Evolutionary conservation across 2,113 vertebrate genomes (phyloP), one percentile per base, ranked within the genome.

Genomic region (Montifringilla adamsi): DNA sequence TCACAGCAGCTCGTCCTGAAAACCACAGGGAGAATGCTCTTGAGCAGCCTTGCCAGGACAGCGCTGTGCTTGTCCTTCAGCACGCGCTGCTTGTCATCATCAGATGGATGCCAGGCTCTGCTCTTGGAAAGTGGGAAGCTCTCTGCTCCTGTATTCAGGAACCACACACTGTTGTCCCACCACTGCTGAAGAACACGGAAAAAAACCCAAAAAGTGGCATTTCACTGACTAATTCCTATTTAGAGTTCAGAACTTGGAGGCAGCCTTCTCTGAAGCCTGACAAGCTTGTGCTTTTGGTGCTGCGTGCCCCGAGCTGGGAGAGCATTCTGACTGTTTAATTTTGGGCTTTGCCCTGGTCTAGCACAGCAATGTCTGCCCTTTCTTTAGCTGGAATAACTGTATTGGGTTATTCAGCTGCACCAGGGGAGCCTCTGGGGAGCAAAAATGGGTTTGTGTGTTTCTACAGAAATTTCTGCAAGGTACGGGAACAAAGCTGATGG

Each of bases 31-130:
- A 77, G 11, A 6, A 6, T 7, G 11, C 14, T 50, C 35, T 27
- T 50, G 33, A 59, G 1, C 12, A 30, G 31, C 46, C 30, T 33
- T 49, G 14, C 22, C 28, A n/a, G 70, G 26, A 4, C 12, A 47
- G 20, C 0, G 0, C 31, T 31, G 11, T 8, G 15, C 18, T 5
- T 0, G 1, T 6, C 31, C 63, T 75, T 44, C 39, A 41, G 39
- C 39, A 41, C 39, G 11, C 31, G 3, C 6, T 24, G 7, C 26
- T 39, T 20, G 10, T 49, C 14, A 1, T 4, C 49, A 35, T 9
- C 21, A 13, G 3, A 13, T 6, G 11, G 24, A 11, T 60, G 30
- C 23, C 70, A 35, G 55, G 50, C 6, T 58, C 58, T 56, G 28
- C 7, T 18, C 49, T 24, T 73, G 41, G 33, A 47, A 4, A 22